Evolutionary conservation across 2,113 vertebrate species (phyloP).

Genomic region (Hydropotes inermis): DNA sequence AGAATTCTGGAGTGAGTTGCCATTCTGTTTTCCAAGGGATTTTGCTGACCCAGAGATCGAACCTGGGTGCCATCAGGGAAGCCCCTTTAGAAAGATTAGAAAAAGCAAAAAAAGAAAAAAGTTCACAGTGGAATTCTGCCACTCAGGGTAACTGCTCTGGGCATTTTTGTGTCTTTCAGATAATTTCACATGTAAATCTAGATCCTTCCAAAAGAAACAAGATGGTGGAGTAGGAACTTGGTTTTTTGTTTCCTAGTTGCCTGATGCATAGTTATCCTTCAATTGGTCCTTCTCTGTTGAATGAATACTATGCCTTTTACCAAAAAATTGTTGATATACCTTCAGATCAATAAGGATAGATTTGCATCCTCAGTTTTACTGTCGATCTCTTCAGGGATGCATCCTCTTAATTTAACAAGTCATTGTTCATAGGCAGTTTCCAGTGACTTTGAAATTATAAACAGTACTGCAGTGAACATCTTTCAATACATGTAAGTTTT

Average conservation of each 20-base stretch:
- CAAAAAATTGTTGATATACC: not conserved
- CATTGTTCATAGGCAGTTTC: not conserved
- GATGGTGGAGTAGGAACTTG: not conserved
- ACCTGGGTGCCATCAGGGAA: not conserved
- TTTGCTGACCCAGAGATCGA: not conserved
- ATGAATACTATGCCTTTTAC: not conserved
- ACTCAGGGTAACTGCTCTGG: not conserved
- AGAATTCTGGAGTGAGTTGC: not conserved
- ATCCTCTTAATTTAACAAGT: not conserved
- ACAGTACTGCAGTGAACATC: not conserved
- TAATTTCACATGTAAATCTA: too few relatives aligned
- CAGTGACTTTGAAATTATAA: not conserved
- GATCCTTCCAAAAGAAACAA: not conserved
- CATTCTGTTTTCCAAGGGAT: not conserved
- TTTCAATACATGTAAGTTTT: not conserved
- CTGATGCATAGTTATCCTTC: accelerated
- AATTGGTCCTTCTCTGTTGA: not conserved
- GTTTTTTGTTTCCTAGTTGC: accelerated
- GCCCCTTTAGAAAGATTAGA: not conserved
- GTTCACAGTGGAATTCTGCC: not conserved
- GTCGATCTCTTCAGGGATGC: not conserved
- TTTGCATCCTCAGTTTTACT: not conserved
- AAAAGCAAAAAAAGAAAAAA: not conserved
- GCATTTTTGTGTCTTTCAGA: not conserved
- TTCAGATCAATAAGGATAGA: not conserved